Evolutionary conservation across 2,888 invertebrate species (phyloP).

Genomic region (Synanthedon andrenaeformis): DNA sequence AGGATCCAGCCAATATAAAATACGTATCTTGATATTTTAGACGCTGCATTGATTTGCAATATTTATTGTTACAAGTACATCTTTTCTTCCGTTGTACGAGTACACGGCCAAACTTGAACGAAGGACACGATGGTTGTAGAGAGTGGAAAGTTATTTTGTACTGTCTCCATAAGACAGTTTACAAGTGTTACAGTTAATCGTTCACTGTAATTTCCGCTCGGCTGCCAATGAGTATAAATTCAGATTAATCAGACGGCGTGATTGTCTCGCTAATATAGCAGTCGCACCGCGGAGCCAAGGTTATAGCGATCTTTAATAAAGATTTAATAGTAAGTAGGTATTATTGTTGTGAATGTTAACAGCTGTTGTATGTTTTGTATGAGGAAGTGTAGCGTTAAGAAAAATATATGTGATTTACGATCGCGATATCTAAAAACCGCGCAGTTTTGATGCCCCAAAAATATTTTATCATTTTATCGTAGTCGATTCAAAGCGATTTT

Average conservation of each 20-base stretch:
- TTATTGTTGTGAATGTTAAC: not conserved
- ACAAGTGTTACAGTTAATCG: slow-evolving; percentile 49
- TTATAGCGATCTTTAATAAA: slow-evolving; percentile 7
- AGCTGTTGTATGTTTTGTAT: slow-evolving; percentile 3
- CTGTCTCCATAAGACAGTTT: slow-evolving; percentile 41
- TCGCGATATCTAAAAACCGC: too few relatives aligned
- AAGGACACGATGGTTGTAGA: not conserved
- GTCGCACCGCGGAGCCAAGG: slow-evolving; percentile 26
- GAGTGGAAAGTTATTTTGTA: slow-evolving; percentile 39
- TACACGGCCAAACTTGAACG: too few relatives aligned
- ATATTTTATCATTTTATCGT: too few relatives aligned
- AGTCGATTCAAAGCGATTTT: too few relatives aligned
- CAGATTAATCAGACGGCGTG: slow-evolving; percentile 38
- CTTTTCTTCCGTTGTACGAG: too few relatives aligned
- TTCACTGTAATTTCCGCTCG: slow-evolving; percentile 28
- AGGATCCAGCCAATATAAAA: too few relatives aligned
- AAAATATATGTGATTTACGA: too few relatives aligned
- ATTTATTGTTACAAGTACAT: too few relatives aligned
- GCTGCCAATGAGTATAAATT: slow-evolving; percentile 56
- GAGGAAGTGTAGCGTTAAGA: too few relatives aligned
- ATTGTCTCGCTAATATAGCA: slow-evolving; percentile 18
- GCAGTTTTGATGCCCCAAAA: too few relatives aligned
- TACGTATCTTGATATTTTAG: too few relatives aligned
- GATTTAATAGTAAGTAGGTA: not conserved
- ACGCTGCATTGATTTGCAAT: too few relatives aligned